Evolutionary conservation across 2,113 vertebrate species (phyloP), one percentile per base, ranked within the genome.

Genomic region (Lycaon pictus): DNA sequence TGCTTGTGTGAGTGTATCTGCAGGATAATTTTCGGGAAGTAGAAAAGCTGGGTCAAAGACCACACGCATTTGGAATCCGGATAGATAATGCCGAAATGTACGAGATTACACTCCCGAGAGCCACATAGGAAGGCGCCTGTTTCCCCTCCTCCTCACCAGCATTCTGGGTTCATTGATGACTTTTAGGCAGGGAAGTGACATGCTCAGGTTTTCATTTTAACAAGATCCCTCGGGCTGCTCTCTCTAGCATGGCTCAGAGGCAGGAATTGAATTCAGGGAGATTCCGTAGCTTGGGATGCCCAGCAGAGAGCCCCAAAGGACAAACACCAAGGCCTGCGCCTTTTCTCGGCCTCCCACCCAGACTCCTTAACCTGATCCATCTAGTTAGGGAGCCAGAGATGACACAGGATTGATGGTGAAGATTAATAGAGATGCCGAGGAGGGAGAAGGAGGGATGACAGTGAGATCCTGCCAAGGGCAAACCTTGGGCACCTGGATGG

Each of bases 201-300:
- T 63, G 90, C 88, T 93, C 93, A 29, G 96, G 95, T 94, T 98
- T 98, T 97, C 88, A 96, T 98, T 97, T 97, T 97, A 98, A 97
- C 97, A 96, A 97, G 97, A 90, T 97, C 97, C 95, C 97, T 94
- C 0, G 7, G 93, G 97, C 93, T 82, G 37, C 74, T 81, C 93
- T 90, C 22, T 25, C 32, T 11, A 76, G 80, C 71, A 16, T 63
- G 90, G 74, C 71, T 95, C 93, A 1, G 80, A 96, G 88, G 79
- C 90, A 93, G 22, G 74, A 56, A 84, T 35, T 74, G 76, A 96
- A 84, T 80, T 65, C 90, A 85, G 83, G 85, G 85, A 96, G 87
- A 65, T 69, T 60, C 53, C 5, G 62, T 65, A 96, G 51, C 23
- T 25, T 35, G 17, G 83, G 90, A 32, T 96, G 55, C 76, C 95